Conservation (phyloP, 2,888 invertebrate species). For the Biston stratarius region DNA sequence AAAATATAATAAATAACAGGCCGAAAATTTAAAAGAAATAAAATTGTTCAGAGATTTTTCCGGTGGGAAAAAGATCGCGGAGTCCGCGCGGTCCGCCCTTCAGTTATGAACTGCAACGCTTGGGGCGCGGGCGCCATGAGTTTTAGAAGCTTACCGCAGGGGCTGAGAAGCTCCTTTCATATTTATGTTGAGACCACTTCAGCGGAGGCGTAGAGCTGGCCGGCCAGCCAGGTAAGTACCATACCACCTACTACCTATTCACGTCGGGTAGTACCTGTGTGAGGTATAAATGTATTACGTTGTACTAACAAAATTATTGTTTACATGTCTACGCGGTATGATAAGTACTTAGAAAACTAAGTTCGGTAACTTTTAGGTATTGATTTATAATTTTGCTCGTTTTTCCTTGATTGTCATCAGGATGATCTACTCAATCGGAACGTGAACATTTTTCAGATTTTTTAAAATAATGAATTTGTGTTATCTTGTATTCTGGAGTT, state of each 20-base stretch:
- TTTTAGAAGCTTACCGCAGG: slow-evolving; percentile 39
- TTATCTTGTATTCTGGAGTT: no score
- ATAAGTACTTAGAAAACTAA: no score
- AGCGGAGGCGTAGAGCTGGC: slow-evolving; percentile 3
- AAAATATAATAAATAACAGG: background rate
- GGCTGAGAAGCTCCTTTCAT: slow-evolving; percentile 40
- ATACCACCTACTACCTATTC: background rate
- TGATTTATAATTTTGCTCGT: no score
- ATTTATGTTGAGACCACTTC: slow-evolving; percentile 17
- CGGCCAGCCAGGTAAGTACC: background rate
- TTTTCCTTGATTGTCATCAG: no score
- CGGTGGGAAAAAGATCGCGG: slow-evolving; percentile 40
- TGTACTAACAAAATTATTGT: no score
- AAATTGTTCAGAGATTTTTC: slow-evolving; percentile 27
- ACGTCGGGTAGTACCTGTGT: background rate
- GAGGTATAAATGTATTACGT: no score
- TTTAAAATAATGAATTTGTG: no score
- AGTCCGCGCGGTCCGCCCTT: slow-evolving; percentile 62
- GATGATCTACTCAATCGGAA: no score
- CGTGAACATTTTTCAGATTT: no score
- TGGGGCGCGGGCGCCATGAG: slow-evolving; percentile 55
- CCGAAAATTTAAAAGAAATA: slow-evolving; percentile 9
- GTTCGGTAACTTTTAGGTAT: no score
- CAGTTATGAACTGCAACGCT: slow-evolving; percentile 51
- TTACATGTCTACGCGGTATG: no score